Evolutionary conservation across 2,113 vertebrate species (phyloP), one percentile per base, ranked within the genome.

Genomic region (Ivindomyrus marchei): DNA sequence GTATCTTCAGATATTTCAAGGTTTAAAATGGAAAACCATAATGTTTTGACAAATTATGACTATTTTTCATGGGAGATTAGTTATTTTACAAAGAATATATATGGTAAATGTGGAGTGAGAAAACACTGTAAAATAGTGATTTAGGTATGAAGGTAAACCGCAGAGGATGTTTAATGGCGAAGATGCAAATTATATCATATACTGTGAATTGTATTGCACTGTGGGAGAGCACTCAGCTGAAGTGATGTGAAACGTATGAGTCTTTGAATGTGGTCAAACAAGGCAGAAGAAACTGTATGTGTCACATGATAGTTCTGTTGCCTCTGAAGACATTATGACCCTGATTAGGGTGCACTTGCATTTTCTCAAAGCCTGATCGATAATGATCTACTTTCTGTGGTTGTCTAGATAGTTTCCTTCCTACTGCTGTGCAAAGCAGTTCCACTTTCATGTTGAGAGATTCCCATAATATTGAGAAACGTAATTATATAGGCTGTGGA

Each of bases 171-270:
- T 86, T 86, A 27, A 86, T 19, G 50, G 52, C 4, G 17, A 53
- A 87, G 10, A 53, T 36, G 31, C 86, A 58, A 86, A 86, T 47
- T 27, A 13, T 49, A 50, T 86, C n/a, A 86, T 87, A 80, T 39
- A 87, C 49, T 87, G 86, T 87, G 86, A 87, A 56, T 56, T 87
- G 46, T 11, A 50, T 49, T 86, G 19, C 84, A 86, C 84, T 86
- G 46, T 50, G 84, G 84, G n/a, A 50, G n/a, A 5, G 31, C 7
- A 50, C 24, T 11, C 21, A 50, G 0, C 45, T 45, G 47, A 27
- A 24, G 47, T 49, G 11, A 8, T 86, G 46, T 27, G 85, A 53
- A 13, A 3, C 24, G 84, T 27, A 49, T 50, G 47, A 17, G 47
- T 80, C 74, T 15, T 31, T 86, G 84, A 47, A 86, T 27, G 47